A percentile compares a stretch with the other conserved stretches of the same genome.
Conservation (phyloP, 2,888 invertebrate genomes). For the Drosophila setosimentum region DNA sequence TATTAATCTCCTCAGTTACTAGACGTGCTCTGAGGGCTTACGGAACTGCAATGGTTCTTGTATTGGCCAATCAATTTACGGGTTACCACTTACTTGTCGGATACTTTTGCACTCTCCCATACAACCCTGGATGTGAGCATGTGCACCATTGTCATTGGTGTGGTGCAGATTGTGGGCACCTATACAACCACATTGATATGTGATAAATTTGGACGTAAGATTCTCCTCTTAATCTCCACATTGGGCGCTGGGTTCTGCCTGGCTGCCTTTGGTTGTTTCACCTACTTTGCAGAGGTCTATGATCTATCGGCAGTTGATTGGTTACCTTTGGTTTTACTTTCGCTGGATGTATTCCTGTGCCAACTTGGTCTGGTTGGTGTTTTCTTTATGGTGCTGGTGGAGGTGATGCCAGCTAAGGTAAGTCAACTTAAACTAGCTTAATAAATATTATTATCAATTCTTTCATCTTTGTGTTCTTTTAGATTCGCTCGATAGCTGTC, state of each 20-base stretch:
- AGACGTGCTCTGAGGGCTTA: constrained; percentile 65
- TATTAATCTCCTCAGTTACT: constrained; percentile 47
- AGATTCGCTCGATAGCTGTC: constrained; percentile 74
- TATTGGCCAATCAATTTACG: constrained; percentile 65
- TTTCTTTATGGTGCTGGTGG: constrained; percentile 76
- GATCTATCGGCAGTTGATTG: constrained; percentile 53
- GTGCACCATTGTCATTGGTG: constrained; percentile 79
- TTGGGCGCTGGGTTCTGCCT: constrained; percentile 65
- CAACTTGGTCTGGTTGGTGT: constrained; percentile 76
- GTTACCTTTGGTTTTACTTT: constrained; percentile 71
- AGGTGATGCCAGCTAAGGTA: constrained; percentile 80
- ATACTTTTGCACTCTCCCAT: constrained; percentile 69
- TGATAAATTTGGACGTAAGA: constrained; percentile 73
- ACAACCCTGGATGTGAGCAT: constrained; percentile 69
- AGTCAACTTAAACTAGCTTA: neutral
- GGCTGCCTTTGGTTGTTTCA: constrained; percentile 64
- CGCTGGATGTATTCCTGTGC: constrained; percentile 69
- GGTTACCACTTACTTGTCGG: constrained; percentile 78
- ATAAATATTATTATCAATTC: neutral
- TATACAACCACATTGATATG: constrained; percentile 66
- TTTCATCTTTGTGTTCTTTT: constrained; percentile 7
- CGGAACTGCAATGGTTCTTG: constrained; percentile 51
- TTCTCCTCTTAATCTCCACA: constrained; percentile 73
- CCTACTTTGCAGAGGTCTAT: constrained; percentile 40
- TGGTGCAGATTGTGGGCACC: constrained; percentile 77